Percentiles rank a stretch among this genome's conserved stretches.
Evolutionary conservation across 2,888 invertebrate species (phyloP).

Genomic region (Anagyrus pseudococci): DNA sequence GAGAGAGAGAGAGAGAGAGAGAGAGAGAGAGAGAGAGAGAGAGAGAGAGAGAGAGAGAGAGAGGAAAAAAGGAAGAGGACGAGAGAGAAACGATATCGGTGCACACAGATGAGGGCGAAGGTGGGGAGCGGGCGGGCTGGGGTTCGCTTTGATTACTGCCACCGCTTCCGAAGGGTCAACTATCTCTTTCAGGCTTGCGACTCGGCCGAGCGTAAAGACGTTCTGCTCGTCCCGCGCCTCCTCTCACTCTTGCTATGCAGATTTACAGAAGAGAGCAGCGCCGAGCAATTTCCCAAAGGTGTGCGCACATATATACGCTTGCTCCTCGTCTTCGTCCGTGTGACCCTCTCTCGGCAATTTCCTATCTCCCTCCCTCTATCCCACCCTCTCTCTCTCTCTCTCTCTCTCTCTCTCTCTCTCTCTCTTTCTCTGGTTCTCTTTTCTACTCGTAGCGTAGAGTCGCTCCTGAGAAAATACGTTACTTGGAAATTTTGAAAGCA

Average conservation of each 20-base stretch:
- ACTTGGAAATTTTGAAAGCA: slow-evolving; percentile 22
- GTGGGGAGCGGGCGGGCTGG: neutral
- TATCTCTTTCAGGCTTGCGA: too few relatives aligned
- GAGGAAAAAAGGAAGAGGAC: neutral
- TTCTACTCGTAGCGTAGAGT: slow-evolving; percentile 1
- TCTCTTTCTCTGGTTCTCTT: slow-evolving; percentile 9
- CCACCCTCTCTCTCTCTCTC: too few relatives aligned
- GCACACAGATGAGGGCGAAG: neutral
- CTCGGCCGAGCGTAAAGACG: neutral
- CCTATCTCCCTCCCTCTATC: too few relatives aligned
- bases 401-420: too few relatives aligned
- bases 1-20: neutral
- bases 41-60: neutral
- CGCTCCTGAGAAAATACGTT: slow-evolving; percentile 30
- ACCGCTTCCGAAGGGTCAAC: too few relatives aligned
- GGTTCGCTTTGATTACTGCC: too few relatives aligned
- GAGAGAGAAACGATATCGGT: neutral
- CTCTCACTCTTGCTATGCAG: slow-evolving; percentile 33
- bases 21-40: neutral
- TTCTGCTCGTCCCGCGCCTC: too few relatives aligned
- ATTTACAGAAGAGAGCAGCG: slow-evolving; percentile 30
- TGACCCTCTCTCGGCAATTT: slow-evolving; percentile 11
- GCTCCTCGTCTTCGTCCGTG: slow-evolving; percentile 1
- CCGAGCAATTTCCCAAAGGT: slow-evolving; percentile 38
- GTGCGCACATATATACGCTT: slow-evolving; percentile 8